These are phyloP conservation scores for Tachycineta bicolor DNA, from an alignment of 2,113 vertebrate species.

Conservation along the genomic window DNA sequence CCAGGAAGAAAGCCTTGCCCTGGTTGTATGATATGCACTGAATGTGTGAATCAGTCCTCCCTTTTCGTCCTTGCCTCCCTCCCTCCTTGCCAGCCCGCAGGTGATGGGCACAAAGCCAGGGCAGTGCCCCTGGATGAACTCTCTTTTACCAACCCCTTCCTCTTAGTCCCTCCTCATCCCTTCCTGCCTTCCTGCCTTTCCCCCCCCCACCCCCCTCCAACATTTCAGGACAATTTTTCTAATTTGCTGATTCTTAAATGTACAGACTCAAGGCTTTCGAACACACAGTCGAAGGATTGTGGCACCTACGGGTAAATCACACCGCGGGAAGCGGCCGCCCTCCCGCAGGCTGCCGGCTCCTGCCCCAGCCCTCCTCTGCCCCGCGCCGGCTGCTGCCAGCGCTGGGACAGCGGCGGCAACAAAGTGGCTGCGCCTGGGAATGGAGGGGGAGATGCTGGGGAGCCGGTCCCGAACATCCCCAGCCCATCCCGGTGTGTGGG, in stretches of 20 bases:
- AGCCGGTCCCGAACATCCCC: neutral
- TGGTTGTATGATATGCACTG: constrained; percentile 24
- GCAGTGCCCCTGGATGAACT: constrained; percentile 17
- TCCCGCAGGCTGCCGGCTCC: neutral
- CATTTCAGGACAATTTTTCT: constrained; percentile 65
- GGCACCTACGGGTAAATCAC: constrained; percentile 67
- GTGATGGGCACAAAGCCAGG: neutral
- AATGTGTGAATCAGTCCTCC: constrained; percentile 39
- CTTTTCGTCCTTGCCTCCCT: neutral
- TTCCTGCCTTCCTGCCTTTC: constrained; percentile 15
- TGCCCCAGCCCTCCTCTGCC: neutral
- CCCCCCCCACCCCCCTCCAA: neutral
- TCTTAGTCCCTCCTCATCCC: neutral
- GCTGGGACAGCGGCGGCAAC: neutral
- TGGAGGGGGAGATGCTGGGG: neutral
- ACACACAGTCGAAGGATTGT: constrained; percentile 57
- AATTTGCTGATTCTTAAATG: constrained; percentile 60
- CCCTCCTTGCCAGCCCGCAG: neutral
- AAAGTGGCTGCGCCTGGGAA: neutral
- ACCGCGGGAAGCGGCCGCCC: neutral
- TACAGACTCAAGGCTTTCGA: constrained; percentile 58
- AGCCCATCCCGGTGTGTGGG: neutral
- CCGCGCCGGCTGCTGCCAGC: neutral
- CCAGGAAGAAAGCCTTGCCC: neutral
- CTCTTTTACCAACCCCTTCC: constrained; percentile 9